Evolutionary conservation across 2,113 vertebrate genomes (phyloP).

Genomic region (Martes martes): DNA sequence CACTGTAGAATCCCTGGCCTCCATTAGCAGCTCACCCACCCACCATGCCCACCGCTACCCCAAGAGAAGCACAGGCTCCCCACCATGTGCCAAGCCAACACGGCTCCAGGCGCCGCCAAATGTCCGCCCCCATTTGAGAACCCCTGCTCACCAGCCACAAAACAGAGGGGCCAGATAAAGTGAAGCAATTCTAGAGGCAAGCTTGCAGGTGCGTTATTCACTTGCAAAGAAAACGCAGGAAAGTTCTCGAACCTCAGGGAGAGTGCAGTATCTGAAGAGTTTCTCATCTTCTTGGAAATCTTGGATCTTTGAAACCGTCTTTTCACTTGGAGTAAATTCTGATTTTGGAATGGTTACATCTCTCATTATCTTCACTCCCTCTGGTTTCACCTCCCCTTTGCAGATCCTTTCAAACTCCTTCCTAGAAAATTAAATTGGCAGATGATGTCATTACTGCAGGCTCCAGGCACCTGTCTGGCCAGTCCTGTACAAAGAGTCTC

Average conservation of each 20-base stretch:
- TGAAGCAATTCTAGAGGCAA: background rate
- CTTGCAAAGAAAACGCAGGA: background rate
- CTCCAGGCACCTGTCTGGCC: background rate
- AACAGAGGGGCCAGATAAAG: background rate
- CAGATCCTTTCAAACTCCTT: constrained; percentile 89
- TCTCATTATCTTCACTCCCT: constrained; percentile 86
- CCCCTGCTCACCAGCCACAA: background rate
- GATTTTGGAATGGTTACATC: constrained; percentile 84
- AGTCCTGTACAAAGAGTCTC: background rate
- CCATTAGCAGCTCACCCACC: background rate
- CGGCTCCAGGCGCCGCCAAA: background rate
- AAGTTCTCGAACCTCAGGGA: constrained; percentile 85
- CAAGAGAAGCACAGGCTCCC: background rate
- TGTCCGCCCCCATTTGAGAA: background rate
- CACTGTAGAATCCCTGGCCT: background rate
- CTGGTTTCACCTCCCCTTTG: constrained; percentile 80
- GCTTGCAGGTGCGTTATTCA: accelerated
- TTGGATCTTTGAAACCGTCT: constrained; percentile 88
- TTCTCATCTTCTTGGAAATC: constrained; percentile 90
- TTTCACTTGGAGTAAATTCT: constrained; percentile 81
- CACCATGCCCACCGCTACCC: background rate
- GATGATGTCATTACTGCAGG: background rate
- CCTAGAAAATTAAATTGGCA: constrained; percentile 77
- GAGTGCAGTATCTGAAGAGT: constrained; percentile 91
- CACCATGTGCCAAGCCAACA: background rate